Conservation (phyloP, 2,113 vertebrate genomes). For the Fulica atra region DNA sequence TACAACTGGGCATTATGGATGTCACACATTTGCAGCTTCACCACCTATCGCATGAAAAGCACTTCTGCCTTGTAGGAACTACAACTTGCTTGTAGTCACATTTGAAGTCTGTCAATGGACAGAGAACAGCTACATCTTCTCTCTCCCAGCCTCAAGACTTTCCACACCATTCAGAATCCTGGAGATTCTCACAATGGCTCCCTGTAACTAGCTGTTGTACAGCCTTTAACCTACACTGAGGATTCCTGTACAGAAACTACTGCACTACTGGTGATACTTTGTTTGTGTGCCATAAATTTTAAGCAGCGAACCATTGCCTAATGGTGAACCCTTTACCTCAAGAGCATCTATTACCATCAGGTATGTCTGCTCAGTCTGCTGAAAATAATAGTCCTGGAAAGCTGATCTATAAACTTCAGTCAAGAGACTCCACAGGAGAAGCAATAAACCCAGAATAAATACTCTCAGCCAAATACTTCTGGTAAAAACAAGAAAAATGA, state of each 20-base stretch:
- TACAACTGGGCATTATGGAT: neutral
- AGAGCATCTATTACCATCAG: neutral
- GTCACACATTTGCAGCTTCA: neutral
- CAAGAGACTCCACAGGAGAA: neutral
- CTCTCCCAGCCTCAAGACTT: neutral
- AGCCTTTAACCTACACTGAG: neutral
- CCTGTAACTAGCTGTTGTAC: neutral
- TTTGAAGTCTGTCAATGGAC: neutral
- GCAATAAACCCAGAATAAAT: neutral
- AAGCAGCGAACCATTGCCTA: accelerated
- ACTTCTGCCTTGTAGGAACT: neutral
- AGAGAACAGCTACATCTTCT: neutral
- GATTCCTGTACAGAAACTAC: neutral
- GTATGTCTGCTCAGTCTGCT: neutral
- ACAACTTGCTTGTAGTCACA: neutral
- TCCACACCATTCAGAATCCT: neutral
- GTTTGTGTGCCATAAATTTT: neutral
- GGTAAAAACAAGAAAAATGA: neutral
- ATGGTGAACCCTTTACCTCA: neutral
- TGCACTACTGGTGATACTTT: neutral
- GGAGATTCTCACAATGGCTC: accelerated
- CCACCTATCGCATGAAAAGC: neutral
- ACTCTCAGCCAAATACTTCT: neutral
- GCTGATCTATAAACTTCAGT: neutral
- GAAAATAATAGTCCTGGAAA: neutral